Base-by-base conservation (phyloP, 2,888 invertebrate species). In the Drosophila lacicola region DNA sequence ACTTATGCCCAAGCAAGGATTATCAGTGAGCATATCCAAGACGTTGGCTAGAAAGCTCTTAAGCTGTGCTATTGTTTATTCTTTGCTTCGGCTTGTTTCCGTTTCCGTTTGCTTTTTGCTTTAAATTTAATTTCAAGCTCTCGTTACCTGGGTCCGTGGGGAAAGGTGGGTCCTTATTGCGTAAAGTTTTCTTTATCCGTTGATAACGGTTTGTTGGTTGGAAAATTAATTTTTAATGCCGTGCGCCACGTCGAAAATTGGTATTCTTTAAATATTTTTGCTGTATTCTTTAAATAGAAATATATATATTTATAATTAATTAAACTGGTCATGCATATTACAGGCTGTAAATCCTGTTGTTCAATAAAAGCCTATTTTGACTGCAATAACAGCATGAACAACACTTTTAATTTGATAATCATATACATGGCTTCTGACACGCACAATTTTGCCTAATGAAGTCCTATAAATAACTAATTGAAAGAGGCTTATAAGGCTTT, bases 61-160 rank as follows among this genome's bases (percentile, higher is more conserved):
- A 33, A 61, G 56, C 53, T 66, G 44, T 56, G 56, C 53, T 50
- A 60, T 63, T 79, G 68, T 69, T 74, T 71, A 69, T 74, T 56
- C 61, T 66, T 50, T 21, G 50, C 51, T 55, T 66, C 53, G 73
- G 54, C 39, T 63, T 74, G 68, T 70, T 74, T 80, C 29, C 29
- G 29, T 29, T 63, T 70, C 61, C 65, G 58, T 51, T 71, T 71
- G 53, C 14, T 61, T 70, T 70, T 55, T 63, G 66, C 67, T 71
- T 63, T 70, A 60, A 83, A 70, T 81, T 81, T 70, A 82, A 80
- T 84, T 83, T 83, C 62, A 68, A 68, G 68, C 75, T 57, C 53
- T 61, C 74, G 66, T 68, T 39, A 45, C 42, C 6, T 21, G 37
- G 47, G n/a, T 66, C 55, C 50, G 36, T 33, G 14, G 21, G 63